These are phyloP conservation scores for Papilio gigon DNA, from an alignment of 2,888 invertebrate species.

Conservation along the genomic window DNA sequence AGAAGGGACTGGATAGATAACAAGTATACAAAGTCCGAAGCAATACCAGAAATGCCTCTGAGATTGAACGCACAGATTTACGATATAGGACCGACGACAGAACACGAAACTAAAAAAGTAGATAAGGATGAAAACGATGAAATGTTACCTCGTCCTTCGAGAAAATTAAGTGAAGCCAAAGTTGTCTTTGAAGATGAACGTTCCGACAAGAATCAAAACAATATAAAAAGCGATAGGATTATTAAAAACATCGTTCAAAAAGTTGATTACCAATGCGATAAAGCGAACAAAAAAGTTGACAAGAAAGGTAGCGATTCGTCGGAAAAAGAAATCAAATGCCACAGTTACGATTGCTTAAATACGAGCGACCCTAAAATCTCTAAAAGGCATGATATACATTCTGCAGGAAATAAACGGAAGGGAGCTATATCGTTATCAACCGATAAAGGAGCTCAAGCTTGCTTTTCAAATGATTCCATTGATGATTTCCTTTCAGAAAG, in stretches of 20 bases:
- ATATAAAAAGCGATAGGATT: slow-evolving; percentile 42
- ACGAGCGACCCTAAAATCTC: slow-evolving; percentile 42
- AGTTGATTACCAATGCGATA: slow-evolving; percentile 42
- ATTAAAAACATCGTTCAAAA: slow-evolving; percentile 42
- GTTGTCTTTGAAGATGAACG: slow-evolving; percentile 55
- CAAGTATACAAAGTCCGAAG: slow-evolving; percentile 55
- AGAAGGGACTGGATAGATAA: slow-evolving; percentile 65
- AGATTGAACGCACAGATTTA: slow-evolving; percentile 1
- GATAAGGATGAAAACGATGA: slow-evolving; percentile 36
- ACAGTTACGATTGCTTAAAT: slow-evolving; percentile 55
- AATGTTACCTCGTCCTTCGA: slow-evolving; percentile 25
- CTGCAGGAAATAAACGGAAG: slow-evolving; percentile 43
- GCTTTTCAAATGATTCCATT: slow-evolving; percentile 69
- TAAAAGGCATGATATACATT: slow-evolving; percentile 43
- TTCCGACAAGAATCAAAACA: slow-evolving; percentile 34
- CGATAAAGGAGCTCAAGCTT: slow-evolving; percentile 66
- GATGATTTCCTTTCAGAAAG: slow-evolving; percentile 70
- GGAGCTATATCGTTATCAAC: slow-evolving; percentile 52
- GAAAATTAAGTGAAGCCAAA: slow-evolving; percentile 48
- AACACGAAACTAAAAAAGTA: slow-evolving; percentile 24
- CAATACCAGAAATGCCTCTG: slow-evolving; percentile 45
- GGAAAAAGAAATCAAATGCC: slow-evolving; percentile 64
- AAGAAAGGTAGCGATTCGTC: slow-evolving; percentile 48
- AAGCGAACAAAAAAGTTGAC: slow-evolving; percentile 41
- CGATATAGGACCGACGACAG: background rate